Conservation (phyloP, 2,888 invertebrate species). For the Adela reaumurella region DNA sequence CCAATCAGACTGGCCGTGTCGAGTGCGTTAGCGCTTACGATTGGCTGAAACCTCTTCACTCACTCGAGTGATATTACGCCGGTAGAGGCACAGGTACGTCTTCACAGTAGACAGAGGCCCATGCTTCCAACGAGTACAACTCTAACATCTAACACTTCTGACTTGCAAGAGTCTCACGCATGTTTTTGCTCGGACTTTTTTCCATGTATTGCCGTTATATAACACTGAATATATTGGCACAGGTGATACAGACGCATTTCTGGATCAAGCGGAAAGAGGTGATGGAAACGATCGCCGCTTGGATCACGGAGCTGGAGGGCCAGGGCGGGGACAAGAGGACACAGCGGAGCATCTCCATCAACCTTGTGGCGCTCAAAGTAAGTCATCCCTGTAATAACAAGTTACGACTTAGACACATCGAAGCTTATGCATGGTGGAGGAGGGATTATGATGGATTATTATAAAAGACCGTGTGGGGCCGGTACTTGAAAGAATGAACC, state of each 20-base stretch:
- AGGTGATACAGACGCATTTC: conserved; percentile 91
- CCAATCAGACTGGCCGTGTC: no score
- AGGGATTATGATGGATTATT: no score
- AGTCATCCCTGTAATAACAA: conserved; percentile 5
- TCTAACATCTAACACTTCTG: conserved; percentile 43
- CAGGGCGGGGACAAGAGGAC: conserved; percentile 74
- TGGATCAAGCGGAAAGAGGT: conserved; percentile 92
- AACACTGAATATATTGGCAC: no score
- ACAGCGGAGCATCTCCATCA: conserved; percentile 70
- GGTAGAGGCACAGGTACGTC: no score
- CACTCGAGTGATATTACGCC: no score
- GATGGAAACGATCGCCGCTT: conserved; percentile 80
- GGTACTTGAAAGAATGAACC: no score
- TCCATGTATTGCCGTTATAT: conserved; percentile 1
- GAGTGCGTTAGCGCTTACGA: no score
- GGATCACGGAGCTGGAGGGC: conserved; percentile 85
- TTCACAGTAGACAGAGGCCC: no score
- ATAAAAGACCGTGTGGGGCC: no score
- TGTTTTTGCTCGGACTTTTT: not conserved
- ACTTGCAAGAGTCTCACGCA: not conserved
- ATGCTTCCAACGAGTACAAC: conserved; percentile 91
- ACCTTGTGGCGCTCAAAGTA: conserved; percentile 72
- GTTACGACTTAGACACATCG: not conserved
- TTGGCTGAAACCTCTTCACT: no score
- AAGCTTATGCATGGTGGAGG: no score